These are phyloP conservation scores for Xylophagus ater DNA, from an alignment of 2,888 invertebrate species.

Conservation along the genomic window DNA sequence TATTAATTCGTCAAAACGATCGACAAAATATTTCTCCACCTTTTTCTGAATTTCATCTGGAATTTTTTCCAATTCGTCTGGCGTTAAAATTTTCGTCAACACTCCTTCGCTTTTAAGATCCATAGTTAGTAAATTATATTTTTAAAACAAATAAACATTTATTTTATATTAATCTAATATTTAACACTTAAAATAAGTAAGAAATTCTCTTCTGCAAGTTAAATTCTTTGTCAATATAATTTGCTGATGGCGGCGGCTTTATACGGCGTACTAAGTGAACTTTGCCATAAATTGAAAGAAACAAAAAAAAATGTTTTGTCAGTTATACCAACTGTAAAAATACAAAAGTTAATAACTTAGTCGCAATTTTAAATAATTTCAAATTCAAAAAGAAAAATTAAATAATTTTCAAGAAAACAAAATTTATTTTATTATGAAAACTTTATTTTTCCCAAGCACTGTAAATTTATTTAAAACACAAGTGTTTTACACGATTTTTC, in stretches of 20 bases:
- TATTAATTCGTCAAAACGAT: conserved; percentile 58
- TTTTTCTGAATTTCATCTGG: conserved; percentile 47
- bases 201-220: too few species aligned
- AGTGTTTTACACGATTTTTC: too few species aligned
- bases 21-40: conserved; percentile 48
- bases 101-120: conserved; percentile 37
- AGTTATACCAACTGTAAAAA: neutral
- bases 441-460: too few species aligned
- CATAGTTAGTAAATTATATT: conserved; percentile 21
- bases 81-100: conserved; percentile 38
- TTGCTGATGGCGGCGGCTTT: conserved; percentile 11
- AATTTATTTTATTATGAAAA: neutral
- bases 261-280: conserved; percentile 14
- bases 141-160: neutral
- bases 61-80: conserved; percentile 46
- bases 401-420: neutral
- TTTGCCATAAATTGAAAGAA: conserved; percentile 4
- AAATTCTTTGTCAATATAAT: conserved; percentile 1
- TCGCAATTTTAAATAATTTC: neutral
- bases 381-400: neutral
- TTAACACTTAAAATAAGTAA: too few species aligned
- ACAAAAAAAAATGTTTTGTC: neutral
- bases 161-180: too few species aligned
- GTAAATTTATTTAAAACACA: too few species aligned
- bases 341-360: neutral